Evolutionary conservation across 2,113 vertebrate genomes (phyloP), one percentile per base, ranked within the genome.

Genomic region (Chloebia gouldiae): DNA sequence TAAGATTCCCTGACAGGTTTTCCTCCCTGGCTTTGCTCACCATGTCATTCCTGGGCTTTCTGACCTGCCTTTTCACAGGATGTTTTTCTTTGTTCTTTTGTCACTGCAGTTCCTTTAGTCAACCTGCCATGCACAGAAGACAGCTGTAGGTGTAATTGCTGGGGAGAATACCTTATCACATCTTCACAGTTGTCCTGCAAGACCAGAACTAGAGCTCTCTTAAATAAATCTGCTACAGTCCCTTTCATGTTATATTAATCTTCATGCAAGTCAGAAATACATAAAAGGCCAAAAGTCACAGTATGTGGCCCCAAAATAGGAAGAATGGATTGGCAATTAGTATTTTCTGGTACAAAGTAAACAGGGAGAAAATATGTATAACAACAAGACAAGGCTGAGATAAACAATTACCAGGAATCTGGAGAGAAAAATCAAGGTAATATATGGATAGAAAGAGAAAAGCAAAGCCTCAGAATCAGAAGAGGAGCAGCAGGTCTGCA

Each of bases 1-100:
- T 91, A 92, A 96, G 96, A 96, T 97, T 93, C 96, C 87, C 93
- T 86, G 78, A 68, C 86, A 92, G 93, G 90, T 92, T 82, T 96
- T 96, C 50, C 87, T 95, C 56, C 80, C 90, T 93, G 35, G 47
- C 56, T 83, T 51, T 11, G 2, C 49, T 76, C 45, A 71, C 40
- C 6, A 0, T 60, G 50, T 65, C 65, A 86, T 80, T 45, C 80
- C 11, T 0, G 7, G 50, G 37, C 35, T 85, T 73, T 80, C 33
- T 59, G n/a, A 61, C 22, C 4, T 86, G 96, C 69, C 81, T 96
- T 96, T 95, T 78, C 24, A 44, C 91, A 63, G 81, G 86, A 70
- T 54, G 30, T 56, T 93, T 95, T 81, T 42, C 81, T 95, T 37
- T 27, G 30, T 44, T 7, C 37, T 72, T 61, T 79, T 76, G 35